Evolutionary conservation across 2,113 vertebrate species (phyloP).

Genomic region (Hippocampus barbouri): DNA sequence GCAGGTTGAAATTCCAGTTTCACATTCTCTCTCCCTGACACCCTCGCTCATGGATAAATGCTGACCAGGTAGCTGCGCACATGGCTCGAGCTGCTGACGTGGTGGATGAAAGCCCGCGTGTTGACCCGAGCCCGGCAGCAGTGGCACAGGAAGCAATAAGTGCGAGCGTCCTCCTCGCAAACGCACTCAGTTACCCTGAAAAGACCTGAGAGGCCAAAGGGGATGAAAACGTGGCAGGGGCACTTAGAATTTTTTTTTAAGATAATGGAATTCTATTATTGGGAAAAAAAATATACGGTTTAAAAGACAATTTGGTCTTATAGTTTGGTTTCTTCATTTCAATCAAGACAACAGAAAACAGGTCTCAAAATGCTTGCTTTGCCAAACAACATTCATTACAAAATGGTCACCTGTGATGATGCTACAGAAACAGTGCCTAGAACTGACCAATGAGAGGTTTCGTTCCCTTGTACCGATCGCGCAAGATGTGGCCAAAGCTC

Average conservation of each 20-base stretch:
- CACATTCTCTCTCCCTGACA: background rate
- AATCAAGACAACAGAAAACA: no score
- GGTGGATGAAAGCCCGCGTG: constrained; percentile 42
- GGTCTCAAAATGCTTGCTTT: no score
- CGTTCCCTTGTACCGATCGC: constrained; percentile 28
- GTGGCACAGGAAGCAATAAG: constrained; percentile 59
- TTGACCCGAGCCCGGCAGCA: constrained; percentile 55
- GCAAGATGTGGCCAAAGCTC: constrained; percentile 6
- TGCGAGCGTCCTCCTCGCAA: constrained; percentile 39
- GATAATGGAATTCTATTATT: no score
- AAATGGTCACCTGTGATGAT: no score
- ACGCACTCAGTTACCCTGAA: constrained; percentile 50
- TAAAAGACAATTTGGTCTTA: no score
- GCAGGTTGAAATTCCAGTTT: background rate
- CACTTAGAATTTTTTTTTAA: no score
- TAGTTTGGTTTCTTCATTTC: no score
- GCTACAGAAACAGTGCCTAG: background rate
- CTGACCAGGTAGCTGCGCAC: constrained; percentile 59
- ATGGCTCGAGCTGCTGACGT: constrained; percentile 53
- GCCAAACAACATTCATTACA: no score
- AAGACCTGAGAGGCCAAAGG: constrained; percentile 48
- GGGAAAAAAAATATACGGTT: no score
- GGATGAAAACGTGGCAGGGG: background rate
- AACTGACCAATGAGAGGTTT: constrained; percentile 58
- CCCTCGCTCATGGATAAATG: background rate